Conservation (phyloP, 2,113 vertebrate species). For the Oceanites oceanicus region DNA sequence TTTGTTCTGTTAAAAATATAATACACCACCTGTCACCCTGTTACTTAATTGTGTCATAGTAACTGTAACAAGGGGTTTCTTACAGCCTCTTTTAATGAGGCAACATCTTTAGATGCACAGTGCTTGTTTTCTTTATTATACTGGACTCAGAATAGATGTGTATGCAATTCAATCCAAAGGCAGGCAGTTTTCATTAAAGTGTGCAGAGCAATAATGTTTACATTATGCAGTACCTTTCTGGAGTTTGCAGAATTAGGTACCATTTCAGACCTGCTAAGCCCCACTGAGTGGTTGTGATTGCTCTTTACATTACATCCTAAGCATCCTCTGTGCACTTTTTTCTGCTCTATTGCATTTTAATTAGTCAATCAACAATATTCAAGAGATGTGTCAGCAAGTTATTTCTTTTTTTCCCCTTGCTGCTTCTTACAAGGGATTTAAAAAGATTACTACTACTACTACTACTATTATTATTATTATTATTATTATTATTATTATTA, state of each 20-base stretch:
- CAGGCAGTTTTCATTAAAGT: constrained; percentile 75
- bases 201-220: constrained; percentile 72
- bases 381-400: constrained; percentile 45
- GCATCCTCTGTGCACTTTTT: constrained; percentile 67
- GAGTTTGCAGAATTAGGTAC: constrained; percentile 76
- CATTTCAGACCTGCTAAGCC: constrained; percentile 70
- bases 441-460: too few species aligned
- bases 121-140: constrained; percentile 52
- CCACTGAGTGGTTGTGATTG: constrained; percentile 73
- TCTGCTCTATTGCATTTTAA: constrained; percentile 75
- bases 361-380: constrained; percentile 73
- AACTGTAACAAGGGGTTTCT: constrained; percentile 74
- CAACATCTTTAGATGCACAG: constrained; percentile 49
- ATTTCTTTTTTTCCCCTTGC: background rate
- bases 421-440: constrained; percentile 17
- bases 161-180: constrained; percentile 59
- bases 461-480: too few species aligned
- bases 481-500: too few species aligned
- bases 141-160: constrained; percentile 58
- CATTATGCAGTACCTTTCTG: constrained; percentile 73
- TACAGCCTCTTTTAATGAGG: constrained; percentile 78
- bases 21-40: constrained; percentile 74
- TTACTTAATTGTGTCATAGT: constrained; percentile 76
- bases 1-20: constrained; percentile 67
- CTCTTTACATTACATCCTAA: constrained; percentile 67